Evolutionary conservation across 1,140 invertebrate genomes (phyloP).

Genomic region (Nilaparvata lugens): DNA sequence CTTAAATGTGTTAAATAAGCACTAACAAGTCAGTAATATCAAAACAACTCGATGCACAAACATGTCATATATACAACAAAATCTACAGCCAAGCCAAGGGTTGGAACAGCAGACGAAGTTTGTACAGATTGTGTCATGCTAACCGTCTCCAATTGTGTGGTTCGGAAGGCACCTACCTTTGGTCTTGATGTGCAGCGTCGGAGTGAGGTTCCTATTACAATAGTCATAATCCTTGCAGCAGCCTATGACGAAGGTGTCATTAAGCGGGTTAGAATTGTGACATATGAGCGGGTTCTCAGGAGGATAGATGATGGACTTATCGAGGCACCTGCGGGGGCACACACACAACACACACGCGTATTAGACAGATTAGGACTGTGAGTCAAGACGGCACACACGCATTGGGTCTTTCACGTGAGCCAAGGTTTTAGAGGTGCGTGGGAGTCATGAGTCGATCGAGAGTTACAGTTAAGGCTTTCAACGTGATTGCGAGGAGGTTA

Average conservation of each 20-base stretch:
- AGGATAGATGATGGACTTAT: conserved; percentile 40
- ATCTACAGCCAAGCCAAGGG: no score
- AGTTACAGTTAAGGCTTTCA: no score
- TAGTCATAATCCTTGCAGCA: conserved; percentile 51
- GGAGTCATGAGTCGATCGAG: no score
- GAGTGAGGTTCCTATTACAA: conserved; percentile 47
- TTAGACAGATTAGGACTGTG: conserved; percentile 8
- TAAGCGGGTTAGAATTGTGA: conserved; percentile 43
- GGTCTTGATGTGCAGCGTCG: conserved; percentile 30
- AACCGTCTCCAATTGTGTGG: no score
- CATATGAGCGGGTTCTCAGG: conserved; percentile 49
- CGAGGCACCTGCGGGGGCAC: conserved; percentile 43
- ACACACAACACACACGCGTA: conserved; percentile 22
- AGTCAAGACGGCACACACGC: not conserved
- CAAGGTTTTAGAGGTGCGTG: no score
- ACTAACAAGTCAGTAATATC: no score
- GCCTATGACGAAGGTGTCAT: conserved; percentile 41
- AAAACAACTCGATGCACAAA: no score
- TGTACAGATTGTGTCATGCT: no score
- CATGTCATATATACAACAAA: no score
- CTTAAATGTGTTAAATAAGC: no score
- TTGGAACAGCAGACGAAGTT: no score
- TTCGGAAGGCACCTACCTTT: conserved; percentile 23
- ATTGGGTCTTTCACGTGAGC: not conserved
- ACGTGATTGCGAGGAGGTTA: no score